Conservation (phyloP, 2,888 invertebrate genomes). For the Amiota minor region DNA sequence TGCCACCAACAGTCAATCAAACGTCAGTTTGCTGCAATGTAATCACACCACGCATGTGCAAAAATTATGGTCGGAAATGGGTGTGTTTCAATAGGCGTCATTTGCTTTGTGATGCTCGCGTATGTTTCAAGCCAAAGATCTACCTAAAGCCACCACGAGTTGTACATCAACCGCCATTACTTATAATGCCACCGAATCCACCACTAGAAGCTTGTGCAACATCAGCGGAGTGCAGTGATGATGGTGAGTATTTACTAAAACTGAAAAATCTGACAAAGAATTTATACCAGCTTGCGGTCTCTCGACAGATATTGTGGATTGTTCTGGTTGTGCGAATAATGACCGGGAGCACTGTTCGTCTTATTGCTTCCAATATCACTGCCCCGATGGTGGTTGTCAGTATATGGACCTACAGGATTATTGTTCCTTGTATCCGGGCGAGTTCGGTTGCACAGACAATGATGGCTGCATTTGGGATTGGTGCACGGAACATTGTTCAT, state of each 20-base stretch:
- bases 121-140: slow-evolving; percentile 52
- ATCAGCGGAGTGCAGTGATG: slow-evolving; percentile 46
- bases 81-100: slow-evolving; percentile 53
- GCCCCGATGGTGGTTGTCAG: slow-evolving; percentile 52
- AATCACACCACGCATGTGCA: slow-evolving; percentile 59
- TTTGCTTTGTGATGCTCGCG: slow-evolving; percentile 51
- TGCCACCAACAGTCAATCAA: background rate
- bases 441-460: slow-evolving; percentile 53
- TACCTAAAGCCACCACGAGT: slow-evolving; percentile 56
- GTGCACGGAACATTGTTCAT: slow-evolving; percentile 50
- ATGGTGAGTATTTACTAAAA: slow-evolving; percentile 41
- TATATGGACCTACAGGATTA: slow-evolving; percentile 53
- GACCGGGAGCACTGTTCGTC: slow-evolving; percentile 54
- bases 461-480: slow-evolving; percentile 64
- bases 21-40: slow-evolving; percentile 53
- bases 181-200: slow-evolving; percentile 66
- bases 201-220: slow-evolving; percentile 50
- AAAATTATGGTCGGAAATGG: slow-evolving; percentile 56
- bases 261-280: background rate
- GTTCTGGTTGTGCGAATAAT: slow-evolving; percentile 59
- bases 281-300: background rate
- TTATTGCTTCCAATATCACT: slow-evolving; percentile 58
- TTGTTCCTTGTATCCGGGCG: slow-evolving; percentile 55
- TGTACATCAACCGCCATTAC: slow-evolving; percentile 44
- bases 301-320: slow-evolving; percentile 52